These are phyloP conservation scores for Pachycephus smyrnensis DNA, from an alignment of 2,888 invertebrate species.

Conservation along the genomic window DNA sequence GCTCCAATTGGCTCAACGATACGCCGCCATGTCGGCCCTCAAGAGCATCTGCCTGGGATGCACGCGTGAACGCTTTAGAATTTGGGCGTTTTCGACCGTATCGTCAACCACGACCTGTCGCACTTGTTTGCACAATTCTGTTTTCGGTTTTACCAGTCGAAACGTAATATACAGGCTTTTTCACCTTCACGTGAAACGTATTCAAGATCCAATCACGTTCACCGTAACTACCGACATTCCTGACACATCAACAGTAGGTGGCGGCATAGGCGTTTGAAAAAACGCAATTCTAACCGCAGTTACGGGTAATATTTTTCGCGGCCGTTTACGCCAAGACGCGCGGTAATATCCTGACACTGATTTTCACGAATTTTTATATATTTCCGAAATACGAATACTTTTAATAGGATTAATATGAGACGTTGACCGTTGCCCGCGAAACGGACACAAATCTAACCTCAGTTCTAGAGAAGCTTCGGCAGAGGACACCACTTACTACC, in stretches of 20 bases:
- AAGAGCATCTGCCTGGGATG: slow-evolving; percentile 48
- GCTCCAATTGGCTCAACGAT: slow-evolving; percentile 77
- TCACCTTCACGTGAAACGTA: slow-evolving; percentile 31
- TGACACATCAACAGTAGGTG: slow-evolving; percentile 54
- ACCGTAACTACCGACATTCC: slow-evolving; percentile 35
- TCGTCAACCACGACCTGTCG: background rate
- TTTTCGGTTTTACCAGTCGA: background rate
- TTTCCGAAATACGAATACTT: background rate
- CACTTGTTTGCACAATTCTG: background rate
- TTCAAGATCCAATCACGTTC: slow-evolving; percentile 41
- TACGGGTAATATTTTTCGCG: slow-evolving; percentile 18
- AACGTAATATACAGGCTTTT: slow-evolving; percentile 15
- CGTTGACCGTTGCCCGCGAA: slow-evolving; percentile 31
- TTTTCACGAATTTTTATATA: background rate
- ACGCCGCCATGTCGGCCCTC: slow-evolving; percentile 77
- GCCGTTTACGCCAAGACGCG: background rate
- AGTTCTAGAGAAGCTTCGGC: slow-evolving; percentile 49
- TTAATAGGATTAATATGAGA: background rate
- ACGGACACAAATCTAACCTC: slow-evolving; percentile 47
- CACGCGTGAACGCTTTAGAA: background rate
- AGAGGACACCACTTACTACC: slow-evolving; percentile 53
- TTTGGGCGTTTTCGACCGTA: background rate
- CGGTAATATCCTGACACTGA: background rate
- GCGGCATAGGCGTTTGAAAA: slow-evolving; percentile 53
- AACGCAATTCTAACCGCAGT: slow-evolving; percentile 56